phyloP scores from a whole-genome alignment of 2,888 invertebrate genomes.

The Morinoia aosen region DNA sequence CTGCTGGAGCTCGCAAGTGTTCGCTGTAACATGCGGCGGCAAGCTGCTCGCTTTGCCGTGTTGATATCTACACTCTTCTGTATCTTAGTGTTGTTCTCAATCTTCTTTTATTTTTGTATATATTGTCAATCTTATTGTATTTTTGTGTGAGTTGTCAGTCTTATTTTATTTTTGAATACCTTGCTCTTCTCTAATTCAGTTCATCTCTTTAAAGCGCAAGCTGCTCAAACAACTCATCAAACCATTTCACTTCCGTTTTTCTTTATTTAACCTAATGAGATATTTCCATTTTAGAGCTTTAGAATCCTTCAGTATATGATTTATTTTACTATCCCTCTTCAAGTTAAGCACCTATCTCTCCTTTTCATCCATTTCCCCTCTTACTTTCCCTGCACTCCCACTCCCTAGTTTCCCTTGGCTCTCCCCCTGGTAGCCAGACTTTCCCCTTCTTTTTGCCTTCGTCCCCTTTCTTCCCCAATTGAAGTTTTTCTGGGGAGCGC shows the following conservation, averaged over 20 bases:
- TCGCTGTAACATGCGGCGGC: background rate
- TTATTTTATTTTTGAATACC: too few relatives aligned
- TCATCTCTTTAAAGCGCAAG: background rate
- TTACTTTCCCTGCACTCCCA: background rate
- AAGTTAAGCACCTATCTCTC: background rate
- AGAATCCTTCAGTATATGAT: background rate
- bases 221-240: background rate
- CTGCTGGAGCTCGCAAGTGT: background rate
- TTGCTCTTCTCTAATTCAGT: too few relatives aligned
- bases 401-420: slow-evolving; percentile 15
- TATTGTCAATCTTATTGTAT: too few relatives aligned
- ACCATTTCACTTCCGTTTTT: background rate
- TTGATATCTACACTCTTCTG: background rate
- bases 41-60: background rate
- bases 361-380: background rate
- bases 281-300: background rate
- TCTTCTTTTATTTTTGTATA: too few relatives aligned
- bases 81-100: background rate
- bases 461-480: slow-evolving; percentile 46
- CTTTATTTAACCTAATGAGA: background rate
- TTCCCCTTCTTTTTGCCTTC: slow-evolving; percentile 33
- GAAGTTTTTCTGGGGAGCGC: slow-evolving; percentile 36
- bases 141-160: too few relatives aligned
- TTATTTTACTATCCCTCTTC: background rate
- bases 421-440: background rate